phyloP scores from a whole-genome alignment of 2,113 vertebrate genomes.

The Chlorodrepanis virens region DNA sequence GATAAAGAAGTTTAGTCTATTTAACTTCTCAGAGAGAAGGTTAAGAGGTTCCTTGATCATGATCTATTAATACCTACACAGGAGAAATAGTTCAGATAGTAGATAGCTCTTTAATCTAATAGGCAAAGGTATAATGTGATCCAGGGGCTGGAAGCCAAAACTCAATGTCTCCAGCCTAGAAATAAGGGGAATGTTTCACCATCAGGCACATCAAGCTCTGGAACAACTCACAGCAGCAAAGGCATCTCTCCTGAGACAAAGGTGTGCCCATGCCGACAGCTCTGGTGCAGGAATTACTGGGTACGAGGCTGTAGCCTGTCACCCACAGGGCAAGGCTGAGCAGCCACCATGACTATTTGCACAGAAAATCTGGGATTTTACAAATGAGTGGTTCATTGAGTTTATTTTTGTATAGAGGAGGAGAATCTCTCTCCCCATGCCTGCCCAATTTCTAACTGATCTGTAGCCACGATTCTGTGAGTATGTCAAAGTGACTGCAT shows the following conservation, averaged over 20 bases:
- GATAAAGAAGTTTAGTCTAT: constrained; percentile 27
- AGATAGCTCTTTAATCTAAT: constrained; percentile 54
- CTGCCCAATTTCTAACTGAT: background rate
- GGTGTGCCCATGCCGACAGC: accelerated
- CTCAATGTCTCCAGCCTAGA: background rate
- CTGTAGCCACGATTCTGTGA: background rate
- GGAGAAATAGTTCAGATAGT: constrained; percentile 42
- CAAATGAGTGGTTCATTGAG: background rate
- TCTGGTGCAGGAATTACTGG: background rate
- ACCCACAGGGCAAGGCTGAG: background rate
- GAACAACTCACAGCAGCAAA: background rate
- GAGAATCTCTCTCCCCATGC: background rate
- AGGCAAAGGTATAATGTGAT: constrained; percentile 17
- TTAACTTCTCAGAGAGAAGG: constrained; percentile 58
- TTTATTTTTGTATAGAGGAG: background rate
- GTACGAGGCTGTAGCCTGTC: background rate
- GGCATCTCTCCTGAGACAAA: background rate
- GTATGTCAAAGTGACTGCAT: background rate
- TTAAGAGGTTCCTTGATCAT: constrained; percentile 57
- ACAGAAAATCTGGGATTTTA: background rate
- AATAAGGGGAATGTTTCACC: background rate
- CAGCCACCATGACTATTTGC: accelerated
- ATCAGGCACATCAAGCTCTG: background rate
- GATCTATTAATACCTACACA: constrained; percentile 51
- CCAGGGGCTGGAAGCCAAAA: constrained; percentile 31